Conservation (phyloP, 1,140 invertebrate species). For the Drosophila asahinai region DNA sequence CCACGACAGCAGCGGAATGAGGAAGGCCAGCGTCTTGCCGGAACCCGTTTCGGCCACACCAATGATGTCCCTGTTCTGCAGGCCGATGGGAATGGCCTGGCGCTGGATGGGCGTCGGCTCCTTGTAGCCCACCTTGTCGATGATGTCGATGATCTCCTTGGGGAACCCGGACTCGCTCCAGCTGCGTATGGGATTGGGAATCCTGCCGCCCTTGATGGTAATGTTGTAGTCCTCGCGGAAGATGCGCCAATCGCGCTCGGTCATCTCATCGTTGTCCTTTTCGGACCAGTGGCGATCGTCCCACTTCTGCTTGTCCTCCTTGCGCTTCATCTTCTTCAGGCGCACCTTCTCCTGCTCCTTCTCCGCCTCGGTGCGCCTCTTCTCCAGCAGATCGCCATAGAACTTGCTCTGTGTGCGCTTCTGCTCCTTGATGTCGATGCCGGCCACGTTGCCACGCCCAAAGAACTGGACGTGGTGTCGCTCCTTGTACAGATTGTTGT, state of each 20-base stretch:
- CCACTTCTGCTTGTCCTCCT: slow-evolving; percentile 99
- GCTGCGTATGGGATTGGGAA: slow-evolving; percentile 97
- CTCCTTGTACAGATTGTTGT: slow-evolving; percentile 98
- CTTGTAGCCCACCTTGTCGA: slow-evolving; percentile 98
- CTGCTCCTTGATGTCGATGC: slow-evolving; percentile 97
- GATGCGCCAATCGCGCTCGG: slow-evolving; percentile 99
- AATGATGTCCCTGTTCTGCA: slow-evolving; percentile 99
- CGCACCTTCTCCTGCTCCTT: slow-evolving; percentile 98
- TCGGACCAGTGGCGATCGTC: slow-evolving; percentile 99
- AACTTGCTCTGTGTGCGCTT: slow-evolving; percentile 99
- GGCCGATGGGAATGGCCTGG: slow-evolving; percentile 99
- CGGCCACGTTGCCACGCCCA: slow-evolving; percentile 98
- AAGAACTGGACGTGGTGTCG: slow-evolving; percentile 98
- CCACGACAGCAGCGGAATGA: slow-evolving; percentile 99
- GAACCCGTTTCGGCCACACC: slow-evolving; percentile 99
- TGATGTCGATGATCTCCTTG: slow-evolving; percentile 96
- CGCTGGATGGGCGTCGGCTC: slow-evolving; percentile 99
- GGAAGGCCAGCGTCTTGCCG: slow-evolving; percentile 99
- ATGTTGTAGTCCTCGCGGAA: slow-evolving; percentile 99
- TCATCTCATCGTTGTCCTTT: slow-evolving; percentile 98
- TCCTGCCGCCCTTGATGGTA: slow-evolving; percentile 98
- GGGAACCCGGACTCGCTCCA: slow-evolving; percentile 98
- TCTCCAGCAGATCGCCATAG: slow-evolving; percentile 98
- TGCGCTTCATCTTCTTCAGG: slow-evolving; percentile 96
- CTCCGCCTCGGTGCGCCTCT: slow-evolving; percentile 97